These are phyloP conservation scores for Turritopsis rubra DNA, from an alignment of 30 jellyfish, hydroid and myxozoan species.

Conservation along the genomic window DNA sequence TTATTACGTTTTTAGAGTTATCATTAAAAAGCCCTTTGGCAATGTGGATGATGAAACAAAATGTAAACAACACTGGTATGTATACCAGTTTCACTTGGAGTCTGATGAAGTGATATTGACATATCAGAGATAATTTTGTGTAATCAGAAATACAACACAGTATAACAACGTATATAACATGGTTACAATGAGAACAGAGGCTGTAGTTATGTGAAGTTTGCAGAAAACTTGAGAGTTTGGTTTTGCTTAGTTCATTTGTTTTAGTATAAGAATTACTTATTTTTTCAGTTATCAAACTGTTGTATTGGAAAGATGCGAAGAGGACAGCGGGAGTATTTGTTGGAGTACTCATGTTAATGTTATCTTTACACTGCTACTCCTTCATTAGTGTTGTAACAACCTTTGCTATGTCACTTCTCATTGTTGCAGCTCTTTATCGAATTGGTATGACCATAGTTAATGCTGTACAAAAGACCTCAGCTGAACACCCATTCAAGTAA, in stretches of 20 bases:
- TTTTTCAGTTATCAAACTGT: slow-evolving; percentile 49
- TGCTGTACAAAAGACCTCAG: slow-evolving; percentile 92
- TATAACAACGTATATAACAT: too few relatives aligned
- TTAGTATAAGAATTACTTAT: background rate
- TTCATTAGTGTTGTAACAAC: slow-evolving; percentile 65
- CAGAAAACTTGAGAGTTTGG: background rate
- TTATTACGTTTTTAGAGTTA: background rate
- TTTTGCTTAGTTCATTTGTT: background rate
- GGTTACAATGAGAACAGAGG: too few relatives aligned
- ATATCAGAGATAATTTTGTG: too few relatives aligned
- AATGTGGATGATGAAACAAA: slow-evolving; percentile 54
- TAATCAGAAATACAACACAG: too few relatives aligned
- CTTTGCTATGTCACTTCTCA: slow-evolving; percentile 63
- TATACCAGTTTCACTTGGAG: background rate
- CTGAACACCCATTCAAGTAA: slow-evolving; percentile 97
- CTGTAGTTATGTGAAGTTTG: too few relatives aligned
- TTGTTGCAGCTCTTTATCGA: slow-evolving; percentile 79
- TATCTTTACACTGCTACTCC: slow-evolving; percentile 61
- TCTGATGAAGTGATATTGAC: too few relatives aligned
- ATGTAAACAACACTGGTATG: slow-evolving; percentile 59
- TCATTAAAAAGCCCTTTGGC: slow-evolving; percentile 73
- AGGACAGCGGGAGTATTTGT: slow-evolving; percentile 60
- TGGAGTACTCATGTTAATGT: slow-evolving; percentile 62
- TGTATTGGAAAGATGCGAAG: slow-evolving; percentile 82
- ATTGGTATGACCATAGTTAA: slow-evolving; percentile 96